Evolutionary conservation across 2,113 vertebrate species (phyloP).

Genomic region (Serilophus lunatus): DNA sequence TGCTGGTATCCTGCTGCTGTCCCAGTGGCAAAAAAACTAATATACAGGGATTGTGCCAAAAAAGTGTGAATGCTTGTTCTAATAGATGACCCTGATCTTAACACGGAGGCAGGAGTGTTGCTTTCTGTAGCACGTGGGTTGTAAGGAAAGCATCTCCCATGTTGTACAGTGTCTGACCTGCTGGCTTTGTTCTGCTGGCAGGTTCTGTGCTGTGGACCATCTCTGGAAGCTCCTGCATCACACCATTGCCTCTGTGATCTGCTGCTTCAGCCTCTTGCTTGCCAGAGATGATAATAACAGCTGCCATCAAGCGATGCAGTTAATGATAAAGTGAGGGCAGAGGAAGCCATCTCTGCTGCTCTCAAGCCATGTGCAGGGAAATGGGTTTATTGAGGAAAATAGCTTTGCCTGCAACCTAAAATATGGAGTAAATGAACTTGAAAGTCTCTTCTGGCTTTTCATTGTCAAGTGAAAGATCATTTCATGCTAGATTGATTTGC

Average conservation of each 20-base stretch:
- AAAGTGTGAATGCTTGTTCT: neutral
- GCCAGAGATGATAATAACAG: neutral
- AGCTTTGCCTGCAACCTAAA: neutral
- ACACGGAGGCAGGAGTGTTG: rapidly evolving
- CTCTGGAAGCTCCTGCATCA: neutral
- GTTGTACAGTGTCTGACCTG: too few species aligned
- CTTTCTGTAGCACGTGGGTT: neutral
- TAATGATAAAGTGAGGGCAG: neutral
- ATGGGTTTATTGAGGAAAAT: neutral
- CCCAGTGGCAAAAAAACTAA: neutral
- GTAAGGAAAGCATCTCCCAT: neutral
- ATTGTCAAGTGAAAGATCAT: neutral
- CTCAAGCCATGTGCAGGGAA: neutral
- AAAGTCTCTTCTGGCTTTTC: neutral
- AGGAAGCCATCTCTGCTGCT: neutral
- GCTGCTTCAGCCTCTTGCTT: neutral
- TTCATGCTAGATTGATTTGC: neutral
- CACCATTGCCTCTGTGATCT: neutral
- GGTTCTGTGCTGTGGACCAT: neutral
- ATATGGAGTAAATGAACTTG: neutral
- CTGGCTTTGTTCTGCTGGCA: neutral
- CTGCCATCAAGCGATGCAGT: neutral
- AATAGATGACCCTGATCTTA: neutral
- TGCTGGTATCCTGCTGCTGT: neutral
- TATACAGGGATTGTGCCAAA: neutral